Conservation (phyloP, 2,797 vertebrate species). For the Uromys caudimaculatus region DNA sequence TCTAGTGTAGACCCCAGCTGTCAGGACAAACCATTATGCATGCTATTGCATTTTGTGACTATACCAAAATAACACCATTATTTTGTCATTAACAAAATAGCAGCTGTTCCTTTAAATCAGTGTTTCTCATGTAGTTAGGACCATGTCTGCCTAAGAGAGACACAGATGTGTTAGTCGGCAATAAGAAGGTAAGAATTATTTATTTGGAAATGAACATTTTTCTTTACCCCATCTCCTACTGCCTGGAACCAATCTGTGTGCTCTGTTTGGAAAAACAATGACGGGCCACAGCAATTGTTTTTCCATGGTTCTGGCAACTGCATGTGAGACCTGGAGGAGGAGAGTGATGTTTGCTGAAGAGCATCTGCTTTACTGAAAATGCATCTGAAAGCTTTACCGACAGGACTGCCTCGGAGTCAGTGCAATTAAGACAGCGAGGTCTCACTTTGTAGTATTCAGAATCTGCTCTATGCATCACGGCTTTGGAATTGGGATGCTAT, state of each 20-base stretch:
- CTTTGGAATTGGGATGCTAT: conserved; percentile 35
- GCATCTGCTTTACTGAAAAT: conserved; percentile 68
- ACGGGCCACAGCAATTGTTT: conserved; percentile 64
- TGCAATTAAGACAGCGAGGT: conserved; percentile 44
- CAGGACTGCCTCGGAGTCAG: conserved; percentile 41
- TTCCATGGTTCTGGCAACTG: conserved; percentile 66
- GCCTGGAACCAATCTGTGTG: conserved; percentile 58
- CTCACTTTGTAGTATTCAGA: not conserved
- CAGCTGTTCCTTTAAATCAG: conserved; percentile 53
- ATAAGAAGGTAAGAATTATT: conserved; percentile 43
- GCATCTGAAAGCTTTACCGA: conserved; percentile 53
- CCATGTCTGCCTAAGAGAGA: not conserved
- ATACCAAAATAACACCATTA: conserved; percentile 50
- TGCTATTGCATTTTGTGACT: not conserved
- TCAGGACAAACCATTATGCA: not conserved
- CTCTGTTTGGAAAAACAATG: conserved; percentile 7
- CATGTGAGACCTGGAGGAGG: conserved; percentile 30
- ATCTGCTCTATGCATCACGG: not conserved
- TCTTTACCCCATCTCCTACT: conserved; percentile 44
- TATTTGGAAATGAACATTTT: conserved; percentile 52
- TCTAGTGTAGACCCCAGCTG: not conserved
- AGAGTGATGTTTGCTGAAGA: conserved; percentile 52
- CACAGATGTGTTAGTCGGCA: not conserved
- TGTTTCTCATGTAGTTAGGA: not conserved
- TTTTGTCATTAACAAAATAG: conserved; percentile 48